Evolutionary conservation across 2,797 vertebrate species (phyloP), one percentile per base, ranked within the genome.

Genomic region (Enteromius unitaeniatus): DNA sequence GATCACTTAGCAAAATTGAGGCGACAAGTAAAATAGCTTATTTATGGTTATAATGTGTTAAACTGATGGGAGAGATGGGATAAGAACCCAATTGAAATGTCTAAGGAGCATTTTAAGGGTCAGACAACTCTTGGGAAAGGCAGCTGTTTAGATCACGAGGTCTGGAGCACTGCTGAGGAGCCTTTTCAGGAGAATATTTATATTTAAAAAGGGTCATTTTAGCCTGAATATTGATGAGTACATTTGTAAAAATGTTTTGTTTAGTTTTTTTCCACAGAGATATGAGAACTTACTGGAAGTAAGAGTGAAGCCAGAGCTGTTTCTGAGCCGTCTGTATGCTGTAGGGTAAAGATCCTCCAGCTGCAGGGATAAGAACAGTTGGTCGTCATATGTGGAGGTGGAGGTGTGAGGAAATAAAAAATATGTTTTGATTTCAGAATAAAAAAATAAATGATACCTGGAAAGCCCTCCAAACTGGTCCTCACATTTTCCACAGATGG

Each of bases 291-390:
- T 93, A 99, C 98, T 98, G 96, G 90, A 99, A 98, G 92, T 96
- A 99, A 28, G 96, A 94, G 89, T 99, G 96, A 9, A 99, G 95
- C 98, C 98, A 99, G 14, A 94, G 92, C 88, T 99, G 98, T 82
- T 97, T 99, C 91, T 99, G 97, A 31, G 98, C 97, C 0, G 97
- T 99, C 93, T 98, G 97, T 89, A 99, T 93, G 88, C 97, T 95
- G 91, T 99, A 99, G 0, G 98, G 98, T 85, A 99, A 95, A 0
- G 98, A 99, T 31, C 97, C 97, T n/a, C 98, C 98, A 79, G 97
- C 98, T 99, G 88, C 40, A 91, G 73, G 72, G 37, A 91, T 85
- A 84, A 45, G 17, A 86, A 67, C 14, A 74, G 17, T 49, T 60
- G 13, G 23, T 69, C 26, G 15, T 42, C 10, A 62, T 23, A 72